A percentile compares a stretch with the other conserved stretches of the same genome.
phyloP scores from a whole-genome alignment of 1,140 invertebrate genomes.

The Dendrolimus kikuchii region DNA sequence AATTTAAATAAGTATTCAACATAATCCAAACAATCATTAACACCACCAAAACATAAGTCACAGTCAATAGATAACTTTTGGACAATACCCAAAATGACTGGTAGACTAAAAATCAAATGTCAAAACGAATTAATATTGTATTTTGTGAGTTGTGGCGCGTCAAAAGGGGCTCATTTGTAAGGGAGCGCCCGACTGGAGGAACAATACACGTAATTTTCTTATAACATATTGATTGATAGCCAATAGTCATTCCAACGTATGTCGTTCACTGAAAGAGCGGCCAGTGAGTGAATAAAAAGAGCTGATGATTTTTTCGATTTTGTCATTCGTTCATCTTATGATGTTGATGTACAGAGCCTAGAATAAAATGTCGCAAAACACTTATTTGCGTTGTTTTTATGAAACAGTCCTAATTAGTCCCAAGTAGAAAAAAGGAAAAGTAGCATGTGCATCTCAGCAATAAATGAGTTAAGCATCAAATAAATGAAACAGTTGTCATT shows the following conservation, averaged over 20 bases:
- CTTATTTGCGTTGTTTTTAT: too few relatives aligned
- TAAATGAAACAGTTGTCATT: too few relatives aligned
- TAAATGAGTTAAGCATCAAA: too few relatives aligned
- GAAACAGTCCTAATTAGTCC: too few relatives aligned
- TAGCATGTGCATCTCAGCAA: too few relatives aligned
- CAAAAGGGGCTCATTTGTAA: constrained; percentile 45
- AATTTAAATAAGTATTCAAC: neutral
- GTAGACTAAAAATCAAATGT: constrained; percentile 19
- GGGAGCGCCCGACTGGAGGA: constrained; percentile 37
- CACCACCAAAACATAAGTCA: too few relatives aligned
- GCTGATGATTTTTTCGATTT: neutral
- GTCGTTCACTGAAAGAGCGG: constrained; percentile 4
- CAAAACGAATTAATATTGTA: constrained; percentile 13
- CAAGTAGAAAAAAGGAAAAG: too few relatives aligned
- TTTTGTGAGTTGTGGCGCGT: constrained; percentile 10
- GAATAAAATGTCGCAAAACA: too few relatives aligned
- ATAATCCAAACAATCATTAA: constrained; percentile 5
- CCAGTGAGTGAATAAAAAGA: neutral
- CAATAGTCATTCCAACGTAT: constrained; percentile 42
- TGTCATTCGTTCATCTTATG: neutral
- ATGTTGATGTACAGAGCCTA: neutral
- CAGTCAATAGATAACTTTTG: neutral
- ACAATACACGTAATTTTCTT: constrained; percentile 62
- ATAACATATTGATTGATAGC: constrained; percentile 56
- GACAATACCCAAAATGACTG: constrained; percentile 14